Base-by-base conservation (phyloP, 2,888 invertebrate species). In the Netelia fuscicornis region DNA sequence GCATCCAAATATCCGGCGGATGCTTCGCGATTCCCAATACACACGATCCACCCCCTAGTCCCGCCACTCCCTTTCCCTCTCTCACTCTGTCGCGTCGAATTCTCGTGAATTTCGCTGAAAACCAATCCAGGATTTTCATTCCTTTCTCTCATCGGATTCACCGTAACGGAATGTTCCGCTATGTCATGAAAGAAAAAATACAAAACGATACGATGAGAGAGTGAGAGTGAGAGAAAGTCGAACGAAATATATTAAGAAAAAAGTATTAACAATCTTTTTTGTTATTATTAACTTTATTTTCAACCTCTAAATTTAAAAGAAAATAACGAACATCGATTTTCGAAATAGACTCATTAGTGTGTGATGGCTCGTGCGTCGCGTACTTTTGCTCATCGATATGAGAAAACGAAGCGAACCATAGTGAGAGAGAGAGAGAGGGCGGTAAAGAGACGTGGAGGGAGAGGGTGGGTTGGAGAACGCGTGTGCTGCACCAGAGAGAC, bases 1-100 rank as follows among this genome's bases (percentile, higher is more conserved):
- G 85, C 85, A 85, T 85, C 85, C 72, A 82, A 85, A 85, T 82
- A 78, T 85, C 85, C 78, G 74, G 71, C 42, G 64, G 58, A 58
- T 72, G 77, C 20, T 80, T 70, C 70, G 44, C 10, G 48, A 62
- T 80, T 25, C 25, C 25, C 30, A 62, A 62, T 30, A 58, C 20
- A 58, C 20, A 58, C 13, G 54, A n/a, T 48, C 2, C 58, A 58
- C 58, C n/a, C 17, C 48, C 2, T 25, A 52, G 52, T 54, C 48
- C 13, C 48, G 2, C 25, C 11, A n/a, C 13, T 3, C 25, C 25
- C 25, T 62, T 25, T 62, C 44, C 11, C 23, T 17, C 48, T n/a
- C 70, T 23, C 23, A 20, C 56, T 65, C 54, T 23, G 79, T 72
- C 65, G 72, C 17, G 48, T 70, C 68, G 71, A 52, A 71, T 80